Conservation (phyloP, 2,113 vertebrate genomes). For the Eptesicus fuscus region DNA sequence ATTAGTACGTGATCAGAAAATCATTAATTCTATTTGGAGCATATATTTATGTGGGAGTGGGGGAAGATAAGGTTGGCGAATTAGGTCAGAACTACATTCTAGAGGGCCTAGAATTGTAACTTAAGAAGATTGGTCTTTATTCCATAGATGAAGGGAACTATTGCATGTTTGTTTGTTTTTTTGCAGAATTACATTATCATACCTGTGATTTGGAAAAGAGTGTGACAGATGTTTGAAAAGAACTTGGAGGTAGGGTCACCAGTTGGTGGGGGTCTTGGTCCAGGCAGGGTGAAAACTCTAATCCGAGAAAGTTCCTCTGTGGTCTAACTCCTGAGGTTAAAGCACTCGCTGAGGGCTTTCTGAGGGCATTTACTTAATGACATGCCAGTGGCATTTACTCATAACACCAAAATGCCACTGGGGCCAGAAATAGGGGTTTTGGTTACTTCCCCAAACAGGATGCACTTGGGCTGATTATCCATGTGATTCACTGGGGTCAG, state of each 20-base stretch:
- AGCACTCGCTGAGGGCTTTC: conserved; percentile 32
- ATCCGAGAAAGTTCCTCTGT: neutral
- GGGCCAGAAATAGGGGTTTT: conserved; percentile 82
- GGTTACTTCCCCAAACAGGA: conserved; percentile 80
- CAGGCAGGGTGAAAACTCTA: neutral
- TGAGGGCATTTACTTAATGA: conserved; percentile 66
- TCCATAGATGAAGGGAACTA: neutral
- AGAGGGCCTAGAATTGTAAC: neutral
- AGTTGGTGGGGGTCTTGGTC: neutral
- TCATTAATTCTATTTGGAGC: neutral
- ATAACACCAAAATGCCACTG: conserved; percentile 76
- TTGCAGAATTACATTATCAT: neutral
- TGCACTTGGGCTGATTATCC: conserved; percentile 80
- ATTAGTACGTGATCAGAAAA: neutral
- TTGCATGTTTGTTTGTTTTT: neutral
- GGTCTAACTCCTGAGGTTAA: neutral
- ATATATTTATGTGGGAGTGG: neutral
- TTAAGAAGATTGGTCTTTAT: neutral
- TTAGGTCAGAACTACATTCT: neutral
- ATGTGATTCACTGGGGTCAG: conserved; percentile 81
- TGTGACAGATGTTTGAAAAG: neutral
- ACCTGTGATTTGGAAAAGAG: neutral
- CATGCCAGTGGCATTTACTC: conserved; percentile 78
- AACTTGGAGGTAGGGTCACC: neutral
- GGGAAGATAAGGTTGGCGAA: neutral